Evolutionary conservation across 2,888 invertebrate species (phyloP), one percentile per base, ranked within the genome.

Genomic region (Acrobeloides nanus): DNA sequence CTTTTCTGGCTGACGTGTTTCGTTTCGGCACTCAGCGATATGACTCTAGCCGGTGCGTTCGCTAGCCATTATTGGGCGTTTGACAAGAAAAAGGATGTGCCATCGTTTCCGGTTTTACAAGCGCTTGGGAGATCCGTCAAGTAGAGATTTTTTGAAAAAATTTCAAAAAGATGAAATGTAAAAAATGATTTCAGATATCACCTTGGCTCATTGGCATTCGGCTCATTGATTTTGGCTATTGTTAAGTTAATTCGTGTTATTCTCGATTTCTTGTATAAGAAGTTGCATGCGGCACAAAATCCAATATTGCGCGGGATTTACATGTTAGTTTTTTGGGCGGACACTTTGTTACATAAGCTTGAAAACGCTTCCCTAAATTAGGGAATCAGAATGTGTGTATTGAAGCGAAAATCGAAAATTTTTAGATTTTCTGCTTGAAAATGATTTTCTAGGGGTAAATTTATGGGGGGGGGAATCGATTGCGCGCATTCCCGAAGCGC

Each of bases 11-110:
- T 84, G 25, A 81, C 85, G 70, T 89, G 87, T 77, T 95, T 93
- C 74, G 82, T 88, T 40, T 83, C 87, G 17, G 89, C 88, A 21
- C 79, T 87, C 8, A 59, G 86, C 5, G 87, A 93, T 74, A 88
- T 93, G 85, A 85, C 89, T 48, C 78, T 95, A 34, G 89, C 93
- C 35, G 53, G 81, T 25, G 78, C 80, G 0, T 80, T 80, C 58
- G 85, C 87, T 38, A 84, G 85, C 0, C 93, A 90, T 85, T 93
- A 92, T 75, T 92, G 89, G 89, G 89, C 92, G 0, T 86, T 84
- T 66, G 79, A 39, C 55, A 81, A 81, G 60, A 85, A 86, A 69
- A 79, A 78, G 18, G 82, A 87, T 65, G 80, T 93, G 8, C 89
- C 90, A 0, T 84, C 84, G 64, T 89, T 89, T 73, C 85, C 87